Evolutionary conservation across 1,140 invertebrate species (phyloP).

Genomic region (Holotrichia oblita): DNA sequence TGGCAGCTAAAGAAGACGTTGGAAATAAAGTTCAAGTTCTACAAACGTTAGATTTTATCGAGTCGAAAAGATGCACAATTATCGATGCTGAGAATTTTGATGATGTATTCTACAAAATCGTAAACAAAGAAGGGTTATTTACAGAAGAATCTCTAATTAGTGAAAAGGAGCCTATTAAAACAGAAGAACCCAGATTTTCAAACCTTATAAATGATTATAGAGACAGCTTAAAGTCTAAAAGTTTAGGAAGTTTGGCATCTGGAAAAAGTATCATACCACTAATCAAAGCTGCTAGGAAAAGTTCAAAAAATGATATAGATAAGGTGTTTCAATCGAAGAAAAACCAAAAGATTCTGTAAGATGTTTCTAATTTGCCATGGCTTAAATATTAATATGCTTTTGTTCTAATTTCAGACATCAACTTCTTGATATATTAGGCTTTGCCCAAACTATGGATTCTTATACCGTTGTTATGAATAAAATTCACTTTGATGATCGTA

Average conservation of each 20-base stretch:
- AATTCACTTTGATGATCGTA: constrained; percentile 68
- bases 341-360: constrained; percentile 66
- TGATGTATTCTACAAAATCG: constrained; percentile 49
- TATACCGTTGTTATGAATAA: constrained; percentile 75
- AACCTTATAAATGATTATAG: constrained; percentile 66
- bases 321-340: constrained; percentile 69
- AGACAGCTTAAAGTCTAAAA: constrained; percentile 63
- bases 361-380: neutral
- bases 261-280: constrained; percentile 72
- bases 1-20: constrained; percentile 65
- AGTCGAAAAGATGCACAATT: neutral
- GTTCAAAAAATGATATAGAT: constrained; percentile 68
- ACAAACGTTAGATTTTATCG: constrained; percentile 52
- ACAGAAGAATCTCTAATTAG: constrained; percentile 50
- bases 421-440: constrained; percentile 75
- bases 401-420: constrained; percentile 65
- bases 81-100: constrained; percentile 48
- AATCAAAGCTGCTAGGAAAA: constrained; percentile 67
- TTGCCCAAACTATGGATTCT: constrained; percentile 71
- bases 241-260: constrained; percentile 71
- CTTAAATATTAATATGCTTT: neutral
- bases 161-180: constrained; percentile 45
- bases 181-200: constrained; percentile 55
- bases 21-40: constrained; percentile 64
- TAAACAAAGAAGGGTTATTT: constrained; percentile 42